These are phyloP conservation scores for Creontiades dilutus DNA, from an alignment of 2,888 invertebrate species.

Conservation along the genomic window DNA sequence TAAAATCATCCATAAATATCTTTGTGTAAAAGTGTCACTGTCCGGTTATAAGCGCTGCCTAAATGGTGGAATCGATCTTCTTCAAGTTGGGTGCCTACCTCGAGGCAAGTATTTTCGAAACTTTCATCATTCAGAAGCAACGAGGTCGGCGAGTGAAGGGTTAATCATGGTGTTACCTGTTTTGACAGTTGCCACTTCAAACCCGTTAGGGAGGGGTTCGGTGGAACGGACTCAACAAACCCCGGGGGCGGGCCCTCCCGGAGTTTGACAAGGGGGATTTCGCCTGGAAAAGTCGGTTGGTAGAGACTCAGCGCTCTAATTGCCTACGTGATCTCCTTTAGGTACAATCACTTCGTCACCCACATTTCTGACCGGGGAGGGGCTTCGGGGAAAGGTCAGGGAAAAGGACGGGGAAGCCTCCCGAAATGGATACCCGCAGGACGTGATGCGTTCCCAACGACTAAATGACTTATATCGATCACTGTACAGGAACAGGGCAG, in stretches of 20 bases:
- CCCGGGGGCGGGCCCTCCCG: not conserved
- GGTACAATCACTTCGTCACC: conserved; percentile 62
- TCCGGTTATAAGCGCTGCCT: too few relatives aligned
- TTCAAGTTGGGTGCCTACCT: too few relatives aligned
- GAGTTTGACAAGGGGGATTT: conserved; percentile 18
- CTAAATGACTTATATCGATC: conserved; percentile 71
- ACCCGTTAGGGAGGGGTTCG: not conserved
- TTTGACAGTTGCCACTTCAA: conserved; percentile 34
- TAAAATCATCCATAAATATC: too few relatives aligned
- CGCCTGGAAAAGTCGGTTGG: conserved; percentile 23
- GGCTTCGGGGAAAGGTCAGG: not conserved
- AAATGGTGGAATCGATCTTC: too few relatives aligned
- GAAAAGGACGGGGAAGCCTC: not conserved
- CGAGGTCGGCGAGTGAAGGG: not conserved
- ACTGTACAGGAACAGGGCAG: conserved; percentile 46
- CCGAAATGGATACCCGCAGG: conserved; percentile 66
- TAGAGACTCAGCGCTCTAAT: conserved; percentile 54
- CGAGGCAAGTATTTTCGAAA: not conserved
- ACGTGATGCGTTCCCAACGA: conserved; percentile 70
- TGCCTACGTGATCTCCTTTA: conserved; percentile 67
- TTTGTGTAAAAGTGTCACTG: too few relatives aligned
- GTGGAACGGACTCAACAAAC: conserved; percentile 20
- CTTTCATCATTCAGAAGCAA: not conserved
- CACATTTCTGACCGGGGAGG: conserved; percentile 49
- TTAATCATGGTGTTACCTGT: conserved; percentile 24